Percentiles rank a stretch among this genome's conserved stretches.
Evolutionary conservation across 2,888 invertebrate genomes (phyloP).

Genomic region (Sicus ferrugineus): DNA sequence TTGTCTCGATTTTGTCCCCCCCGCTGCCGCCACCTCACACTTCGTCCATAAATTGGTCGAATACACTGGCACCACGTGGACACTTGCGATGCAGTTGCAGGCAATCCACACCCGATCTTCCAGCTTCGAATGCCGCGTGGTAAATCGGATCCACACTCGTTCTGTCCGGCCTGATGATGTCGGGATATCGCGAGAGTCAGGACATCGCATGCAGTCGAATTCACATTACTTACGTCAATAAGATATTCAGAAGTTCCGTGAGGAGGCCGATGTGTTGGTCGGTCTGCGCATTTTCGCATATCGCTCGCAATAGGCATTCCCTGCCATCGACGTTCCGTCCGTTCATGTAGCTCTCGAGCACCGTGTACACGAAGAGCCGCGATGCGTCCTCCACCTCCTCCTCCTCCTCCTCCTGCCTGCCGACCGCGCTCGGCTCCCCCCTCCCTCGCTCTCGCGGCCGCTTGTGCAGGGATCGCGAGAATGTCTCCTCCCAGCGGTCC

Average conservation of each 20-base stretch:
- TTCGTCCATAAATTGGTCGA: conserved; percentile 65
- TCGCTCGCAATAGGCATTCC: conserved; percentile 55
- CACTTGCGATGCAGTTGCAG: conserved; percentile 69
- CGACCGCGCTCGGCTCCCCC: conserved; percentile 37
- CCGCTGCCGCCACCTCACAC: neutral
- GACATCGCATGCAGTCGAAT: neutral
- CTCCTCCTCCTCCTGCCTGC: no score
- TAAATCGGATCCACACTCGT: neutral
- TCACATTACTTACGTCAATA: conserved; percentile 54
- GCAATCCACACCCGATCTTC: conserved; percentile 65
- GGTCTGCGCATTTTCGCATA: conserved; percentile 61
- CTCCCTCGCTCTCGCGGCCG: no score
- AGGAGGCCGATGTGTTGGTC: conserved; percentile 55
- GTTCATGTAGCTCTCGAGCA: conserved; percentile 54
- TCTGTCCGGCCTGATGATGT: conserved; percentile 44
- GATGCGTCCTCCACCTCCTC: conserved; percentile 54
- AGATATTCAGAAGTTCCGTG: conserved; percentile 50
- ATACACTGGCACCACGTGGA: conserved; percentile 69
- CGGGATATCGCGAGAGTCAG: neutral
- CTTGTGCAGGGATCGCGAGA: conserved; percentile 49
- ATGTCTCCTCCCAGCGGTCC: conserved; percentile 59
- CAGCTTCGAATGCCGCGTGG: conserved; percentile 66
- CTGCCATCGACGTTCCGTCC: conserved; percentile 44
- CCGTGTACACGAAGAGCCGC: conserved; percentile 52
- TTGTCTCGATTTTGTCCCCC: neutral